Evolutionary conservation across 92 coral and sea anemone species (phyloP).

Genomic region (Pocillopora meandrina): DNA sequence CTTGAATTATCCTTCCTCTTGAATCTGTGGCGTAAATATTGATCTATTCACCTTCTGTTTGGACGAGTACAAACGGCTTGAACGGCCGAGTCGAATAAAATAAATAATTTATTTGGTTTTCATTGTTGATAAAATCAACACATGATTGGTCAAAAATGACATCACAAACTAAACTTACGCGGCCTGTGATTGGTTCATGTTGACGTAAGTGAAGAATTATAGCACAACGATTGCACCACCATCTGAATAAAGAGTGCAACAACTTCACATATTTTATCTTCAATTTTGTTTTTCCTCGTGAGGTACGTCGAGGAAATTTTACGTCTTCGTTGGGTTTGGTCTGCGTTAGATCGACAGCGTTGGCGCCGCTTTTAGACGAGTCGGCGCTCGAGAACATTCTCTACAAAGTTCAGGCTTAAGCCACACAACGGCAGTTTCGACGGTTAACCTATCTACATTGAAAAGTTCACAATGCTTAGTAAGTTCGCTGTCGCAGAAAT

Average conservation of each 20-base stretch:
- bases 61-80: conserved; percentile 16
- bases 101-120: conserved; percentile 11
- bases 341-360: conserved; percentile 39
- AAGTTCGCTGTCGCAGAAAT: background rate
- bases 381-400: conserved; percentile 53
- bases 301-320: conserved; percentile 13
- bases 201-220: conserved; percentile 51
- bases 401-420: conserved; percentile 21
- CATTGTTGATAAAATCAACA: conserved; percentile 9
- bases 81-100: background rate
- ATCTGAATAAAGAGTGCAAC: conserved; percentile 71
- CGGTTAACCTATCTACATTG: conserved; percentile 17
- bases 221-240: conserved; percentile 86
- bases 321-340: background rate
- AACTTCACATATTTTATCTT: background rate
- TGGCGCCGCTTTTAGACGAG: conserved; percentile 57
- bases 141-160: conserved; percentile 38
- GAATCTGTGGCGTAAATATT: background rate
- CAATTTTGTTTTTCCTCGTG: conserved; percentile 9
- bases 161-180: conserved; percentile 18
- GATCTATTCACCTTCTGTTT: background rate
- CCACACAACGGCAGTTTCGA: conserved; percentile 75
- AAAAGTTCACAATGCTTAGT: conserved; percentile 30
- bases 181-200: conserved; percentile 53
- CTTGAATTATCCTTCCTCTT: too few species aligned